Evolutionary conservation across 2,113 vertebrate species (phyloP).

Genomic region (Heliornis fulica): DNA sequence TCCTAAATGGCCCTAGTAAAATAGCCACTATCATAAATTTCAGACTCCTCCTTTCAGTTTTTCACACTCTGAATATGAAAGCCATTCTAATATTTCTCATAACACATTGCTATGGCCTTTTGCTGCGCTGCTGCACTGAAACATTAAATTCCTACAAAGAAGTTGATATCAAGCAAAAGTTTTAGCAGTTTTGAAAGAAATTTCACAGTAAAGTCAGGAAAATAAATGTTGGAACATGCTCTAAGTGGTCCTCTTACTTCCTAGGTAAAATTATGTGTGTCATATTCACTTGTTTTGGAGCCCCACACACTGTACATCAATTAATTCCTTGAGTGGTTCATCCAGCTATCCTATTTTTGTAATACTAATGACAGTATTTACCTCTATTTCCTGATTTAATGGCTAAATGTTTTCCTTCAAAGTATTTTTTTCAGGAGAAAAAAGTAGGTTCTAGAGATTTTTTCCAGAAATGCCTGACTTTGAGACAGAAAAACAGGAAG

Average conservation of each 20-base stretch:
- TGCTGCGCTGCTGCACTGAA: background rate
- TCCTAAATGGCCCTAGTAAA: conserved; percentile 41
- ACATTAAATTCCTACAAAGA: background rate
- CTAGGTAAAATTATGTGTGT: background rate
- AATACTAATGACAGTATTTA: background rate
- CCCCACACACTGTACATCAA: background rate
- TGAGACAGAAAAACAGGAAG: background rate
- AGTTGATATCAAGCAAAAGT: background rate
- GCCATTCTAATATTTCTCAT: background rate
- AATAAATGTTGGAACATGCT: background rate
- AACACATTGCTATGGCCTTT: background rate
- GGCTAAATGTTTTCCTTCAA: background rate
- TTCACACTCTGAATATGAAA: background rate
- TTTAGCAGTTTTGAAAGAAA: background rate
- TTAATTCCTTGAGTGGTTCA: background rate
- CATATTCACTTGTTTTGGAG: background rate
- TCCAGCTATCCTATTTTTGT: background rate
- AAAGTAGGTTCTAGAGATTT: background rate
- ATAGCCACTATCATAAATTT: background rate
- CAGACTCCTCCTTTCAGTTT: background rate
- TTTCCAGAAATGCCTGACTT: background rate
- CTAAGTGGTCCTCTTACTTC: background rate
- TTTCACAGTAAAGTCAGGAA: background rate
- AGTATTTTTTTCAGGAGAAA: background rate
- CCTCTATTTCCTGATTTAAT: background rate